Conservation (phyloP, 2,888 invertebrate species). For the Orchestes rusci region DNA sequence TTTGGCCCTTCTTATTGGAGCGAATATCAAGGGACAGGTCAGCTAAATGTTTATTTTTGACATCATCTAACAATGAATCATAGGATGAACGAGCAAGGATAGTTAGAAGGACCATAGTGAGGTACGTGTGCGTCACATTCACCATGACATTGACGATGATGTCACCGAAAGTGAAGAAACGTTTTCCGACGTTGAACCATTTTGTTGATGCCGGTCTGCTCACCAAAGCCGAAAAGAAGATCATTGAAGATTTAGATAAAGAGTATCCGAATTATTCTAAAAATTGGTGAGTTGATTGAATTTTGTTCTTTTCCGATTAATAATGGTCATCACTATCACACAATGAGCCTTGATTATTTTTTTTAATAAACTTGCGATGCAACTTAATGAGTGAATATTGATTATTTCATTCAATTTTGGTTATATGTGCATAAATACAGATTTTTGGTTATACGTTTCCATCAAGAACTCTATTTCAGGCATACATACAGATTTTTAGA, state of each 20-base stretch:
- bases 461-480: too few species aligned
- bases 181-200: slow-evolving; percentile 77
- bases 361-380: too few species aligned
- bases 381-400: too few species aligned
- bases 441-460: too few species aligned
- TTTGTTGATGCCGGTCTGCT: slow-evolving; percentile 76
- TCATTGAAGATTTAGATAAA: slow-evolving; percentile 67
- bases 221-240: slow-evolving; percentile 68
- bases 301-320: slow-evolving; percentile 4
- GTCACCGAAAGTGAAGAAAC: slow-evolving; percentile 78
- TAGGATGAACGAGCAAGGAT: slow-evolving; percentile 71
- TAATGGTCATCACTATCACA: too few species aligned
- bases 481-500: too few species aligned
- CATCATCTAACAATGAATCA: too few species aligned
- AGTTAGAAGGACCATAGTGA: slow-evolving; percentile 70
- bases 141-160: slow-evolving; percentile 79
- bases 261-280: slow-evolving; percentile 80
- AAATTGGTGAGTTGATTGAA: slow-evolving; percentile 75
- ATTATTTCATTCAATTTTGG: too few species aligned
- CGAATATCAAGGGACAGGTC: slow-evolving; percentile 70
- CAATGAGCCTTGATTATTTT: too few species aligned
- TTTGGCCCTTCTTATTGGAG: slow-evolving; percentile 71
- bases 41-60: slow-evolving; percentile 28
- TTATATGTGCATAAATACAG: too few species aligned
- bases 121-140: slow-evolving; percentile 73